Conservation (phyloP, 2,888 invertebrate species). For the Myathropa florea region DNA sequence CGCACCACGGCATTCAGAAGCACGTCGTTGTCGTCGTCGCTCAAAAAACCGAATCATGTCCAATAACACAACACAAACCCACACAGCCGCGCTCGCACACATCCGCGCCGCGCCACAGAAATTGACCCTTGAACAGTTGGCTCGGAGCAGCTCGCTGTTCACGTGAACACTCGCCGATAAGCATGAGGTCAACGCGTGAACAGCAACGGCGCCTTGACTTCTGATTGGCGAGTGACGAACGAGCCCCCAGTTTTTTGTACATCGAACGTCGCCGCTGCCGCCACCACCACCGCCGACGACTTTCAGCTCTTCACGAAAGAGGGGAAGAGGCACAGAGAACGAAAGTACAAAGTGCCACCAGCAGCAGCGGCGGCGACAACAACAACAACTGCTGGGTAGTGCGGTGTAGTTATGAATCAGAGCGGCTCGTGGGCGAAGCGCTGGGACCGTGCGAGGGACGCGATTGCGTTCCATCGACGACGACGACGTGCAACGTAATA, state of each 20-base stretch:
- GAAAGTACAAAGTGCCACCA: slow-evolving; percentile 38
- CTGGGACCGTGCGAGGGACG: not conserved
- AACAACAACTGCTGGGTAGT: not conserved
- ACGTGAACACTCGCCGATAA: slow-evolving; percentile 85
- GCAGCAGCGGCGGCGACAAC: slow-evolving; percentile 6
- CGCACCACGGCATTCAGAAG: slow-evolving; percentile 64
- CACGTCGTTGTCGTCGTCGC: slow-evolving; percentile 26
- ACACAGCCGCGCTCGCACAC: slow-evolving; percentile 43
- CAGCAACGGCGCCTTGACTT: slow-evolving; percentile 76
- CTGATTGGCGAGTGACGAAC: slow-evolving; percentile 85
- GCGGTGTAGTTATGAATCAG: slow-evolving; percentile 58
- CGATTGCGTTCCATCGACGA: slow-evolving; percentile 29
- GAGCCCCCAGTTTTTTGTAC: slow-evolving; percentile 84
- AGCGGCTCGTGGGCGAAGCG: not conserved
- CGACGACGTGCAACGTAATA: slow-evolving; percentile 60
- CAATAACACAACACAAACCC: slow-evolving; percentile 27
- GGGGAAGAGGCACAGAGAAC: not conserved
- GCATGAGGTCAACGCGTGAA: slow-evolving; percentile 91
- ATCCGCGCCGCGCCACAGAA: slow-evolving; percentile 1
- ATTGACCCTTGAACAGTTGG: slow-evolving; percentile 73
- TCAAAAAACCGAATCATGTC: no score
- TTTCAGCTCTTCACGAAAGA: not conserved
- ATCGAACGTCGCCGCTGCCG: not conserved
- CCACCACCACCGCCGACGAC: not conserved
- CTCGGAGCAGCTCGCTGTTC: slow-evolving; percentile 81